Evolutionary conservation across 2,113 vertebrate species (phyloP), one percentile per base, ranked within the genome.

Genomic region (Gobiocypris rarus): DNA sequence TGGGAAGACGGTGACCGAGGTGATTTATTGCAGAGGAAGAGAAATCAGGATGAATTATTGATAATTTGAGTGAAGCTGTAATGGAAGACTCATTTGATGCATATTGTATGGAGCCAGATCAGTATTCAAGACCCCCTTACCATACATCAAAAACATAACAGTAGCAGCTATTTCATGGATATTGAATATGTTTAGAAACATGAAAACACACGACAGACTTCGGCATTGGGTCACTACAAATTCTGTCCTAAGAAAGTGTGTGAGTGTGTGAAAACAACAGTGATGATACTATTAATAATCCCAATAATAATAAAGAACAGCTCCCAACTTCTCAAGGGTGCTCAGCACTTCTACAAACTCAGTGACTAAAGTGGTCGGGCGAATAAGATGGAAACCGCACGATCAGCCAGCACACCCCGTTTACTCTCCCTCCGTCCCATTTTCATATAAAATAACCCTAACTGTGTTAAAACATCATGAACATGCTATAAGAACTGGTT

Each of bases 21-120:
- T 67, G 28, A 38, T 38, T 67, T 67, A 67, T 38, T 19, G 31
- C 31, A 67, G 31, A 17, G 7, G 28, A 34, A 67, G 28, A 34
- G 15, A 34, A 67, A 67, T 67, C 63, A 67, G 65, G 65, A 38
- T 67, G 31, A 38, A 38, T 67, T 67, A 67, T 67, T 67, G 31
- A 67, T 67, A 15, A 38, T 2, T 0, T 19, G 17, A 19, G 31
- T 38, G 65, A 67, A 38, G 15, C 28, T 17, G 63, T 67, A 34
- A 67, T 22, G 65, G 31, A 67, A 67, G 31, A 67, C 3, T 34
- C 17, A 54, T 54, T 54, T 54, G 31, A 19, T 17, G 63, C 15
- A 17, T 65, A 31, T 65, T 65, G 14, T 65, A 65, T 34, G 63
- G 28, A 65, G 58, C 24, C n/a, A 13, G n/a, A 63, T 63, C 28